These are phyloP conservation scores for Panagrolaimus sp. DNA, from an alignment of 1,140 invertebrate species.

Conservation along the genomic window DNA sequence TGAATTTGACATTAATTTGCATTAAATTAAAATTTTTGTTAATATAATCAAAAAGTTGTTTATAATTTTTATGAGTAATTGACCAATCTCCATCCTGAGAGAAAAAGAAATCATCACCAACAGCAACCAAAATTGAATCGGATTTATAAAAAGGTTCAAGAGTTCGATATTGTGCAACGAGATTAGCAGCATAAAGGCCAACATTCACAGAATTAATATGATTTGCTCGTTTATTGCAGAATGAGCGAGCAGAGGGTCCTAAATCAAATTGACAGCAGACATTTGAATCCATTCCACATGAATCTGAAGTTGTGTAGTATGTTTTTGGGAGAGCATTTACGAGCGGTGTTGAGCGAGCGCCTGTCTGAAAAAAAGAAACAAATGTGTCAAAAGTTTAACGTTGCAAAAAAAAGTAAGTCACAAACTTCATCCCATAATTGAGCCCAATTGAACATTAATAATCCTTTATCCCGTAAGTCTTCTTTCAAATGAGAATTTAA, in stretches of 20 bases:
- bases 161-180: slow-evolving; percentile 24
- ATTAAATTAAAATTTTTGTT: slow-evolving; percentile 64
- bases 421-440: slow-evolving; percentile 26
- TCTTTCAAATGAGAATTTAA: slow-evolving; percentile 40
- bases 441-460: slow-evolving; percentile 31
- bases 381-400: too few species aligned
- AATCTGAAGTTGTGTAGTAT: slow-evolving; percentile 32
- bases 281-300: slow-evolving; percentile 25
- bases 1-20: slow-evolving; percentile 66
- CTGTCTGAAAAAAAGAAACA: too few species aligned
- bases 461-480: slow-evolving; percentile 10
- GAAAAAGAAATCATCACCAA: slow-evolving; percentile 44
- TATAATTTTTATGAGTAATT: slow-evolving; percentile 73
- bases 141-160: slow-evolving; percentile 25
- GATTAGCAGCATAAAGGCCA: slow-evolving; percentile 21
- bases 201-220: slow-evolving; percentile 16
- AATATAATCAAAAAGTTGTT: slow-evolving; percentile 77
- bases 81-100: slow-evolving; percentile 17
- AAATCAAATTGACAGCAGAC: slow-evolving; percentile 41
- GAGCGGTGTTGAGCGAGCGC: slow-evolving; percentile 4
- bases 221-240: slow-evolving; percentile 22
- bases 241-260: slow-evolving; percentile 25
- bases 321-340: slow-evolving; percentile 31
- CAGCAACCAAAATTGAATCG: slow-evolving; percentile 28
- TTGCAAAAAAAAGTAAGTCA: background rate